Conservation (phyloP, 1,140 invertebrate species). For the Caenorhabditis inopinata region DNA sequence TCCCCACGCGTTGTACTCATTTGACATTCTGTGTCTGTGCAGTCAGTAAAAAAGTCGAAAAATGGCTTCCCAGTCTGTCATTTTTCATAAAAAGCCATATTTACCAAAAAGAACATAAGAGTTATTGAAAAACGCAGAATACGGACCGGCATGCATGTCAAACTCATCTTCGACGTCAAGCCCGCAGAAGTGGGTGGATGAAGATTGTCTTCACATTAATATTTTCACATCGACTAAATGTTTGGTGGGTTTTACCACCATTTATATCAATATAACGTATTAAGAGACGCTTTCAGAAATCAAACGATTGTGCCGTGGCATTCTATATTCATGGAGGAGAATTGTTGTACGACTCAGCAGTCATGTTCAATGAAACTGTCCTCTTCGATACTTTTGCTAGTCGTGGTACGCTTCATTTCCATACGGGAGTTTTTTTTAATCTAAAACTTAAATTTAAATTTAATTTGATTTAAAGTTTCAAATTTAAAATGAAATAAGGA, state of each 20-base stretch:
- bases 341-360: conserved; percentile 24
- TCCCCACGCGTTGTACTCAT: too few relatives aligned
- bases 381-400: neutral
- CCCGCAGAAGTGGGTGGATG: conserved; percentile 38
- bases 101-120: neutral
- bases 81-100: too few relatives aligned
- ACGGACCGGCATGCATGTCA: conserved; percentile 36
- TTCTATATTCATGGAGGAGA: conserved; percentile 35
- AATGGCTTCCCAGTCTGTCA: too few relatives aligned
- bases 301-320: conserved; percentile 1
- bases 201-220: conserved; percentile 36
- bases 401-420: too few relatives aligned
- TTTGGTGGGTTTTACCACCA: neutral
- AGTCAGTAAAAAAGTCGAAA: too few relatives aligned
- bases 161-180: conserved; percentile 13
- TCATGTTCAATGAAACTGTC: neutral
- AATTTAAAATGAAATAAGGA: too few relatives aligned
- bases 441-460: neutral
- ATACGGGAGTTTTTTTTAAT: neutral
- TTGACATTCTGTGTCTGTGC: too few relatives aligned
- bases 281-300: neutral
- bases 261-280: neutral
- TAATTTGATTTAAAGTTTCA: too few relatives aligned
- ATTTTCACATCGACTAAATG: conserved; percentile 14
- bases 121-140: conserved; percentile 27